Conservation (phyloP, 2,888 invertebrate genomes). For the Magallana nippona region DNA sequence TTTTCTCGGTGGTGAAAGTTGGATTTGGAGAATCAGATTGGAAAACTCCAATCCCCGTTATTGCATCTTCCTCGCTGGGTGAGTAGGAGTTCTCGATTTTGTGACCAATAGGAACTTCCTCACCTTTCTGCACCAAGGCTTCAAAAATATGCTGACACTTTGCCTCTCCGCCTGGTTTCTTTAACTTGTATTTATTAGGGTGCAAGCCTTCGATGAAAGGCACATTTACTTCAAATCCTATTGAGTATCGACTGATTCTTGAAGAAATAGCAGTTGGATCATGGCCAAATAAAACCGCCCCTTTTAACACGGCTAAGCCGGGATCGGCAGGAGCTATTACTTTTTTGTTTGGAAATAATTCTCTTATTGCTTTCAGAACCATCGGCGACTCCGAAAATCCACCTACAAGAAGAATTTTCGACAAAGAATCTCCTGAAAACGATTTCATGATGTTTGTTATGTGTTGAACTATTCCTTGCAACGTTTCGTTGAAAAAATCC, state of each 20-base stretch:
- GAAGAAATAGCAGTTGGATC: slow-evolving; percentile 38
- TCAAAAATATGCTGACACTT: slow-evolving; percentile 39
- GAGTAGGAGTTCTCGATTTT: neutral
- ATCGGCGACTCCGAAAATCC: slow-evolving; percentile 46
- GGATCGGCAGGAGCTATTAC: slow-evolving; percentile 39
- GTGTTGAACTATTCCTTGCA: slow-evolving; percentile 37
- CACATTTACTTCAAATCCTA: slow-evolving; percentile 29
- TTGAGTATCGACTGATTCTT: slow-evolving; percentile 38
- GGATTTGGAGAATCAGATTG: neutral
- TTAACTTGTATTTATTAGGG: slow-evolving; percentile 40
- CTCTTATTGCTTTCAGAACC: slow-evolving; percentile 28
- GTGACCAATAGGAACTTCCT: slow-evolving; percentile 39
- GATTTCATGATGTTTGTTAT: slow-evolving; percentile 32
- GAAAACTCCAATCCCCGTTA: slow-evolving; percentile 33
- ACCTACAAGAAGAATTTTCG: slow-evolving; percentile 42
- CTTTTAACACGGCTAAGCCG: slow-evolving; percentile 44
- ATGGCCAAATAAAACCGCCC: slow-evolving; percentile 44
- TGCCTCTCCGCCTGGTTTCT: neutral
- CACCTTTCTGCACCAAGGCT: slow-evolving; percentile 33
- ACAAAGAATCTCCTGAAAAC: slow-evolving; percentile 4
- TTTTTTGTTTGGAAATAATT: slow-evolving; percentile 24
- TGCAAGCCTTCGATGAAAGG: slow-evolving; percentile 24
- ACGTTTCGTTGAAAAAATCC: slow-evolving; percentile 42
- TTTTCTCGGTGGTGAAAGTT: slow-evolving; percentile 20
- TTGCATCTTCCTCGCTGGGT: slow-evolving; percentile 41